Evolutionary conservation across 1,140 invertebrate species (phyloP).

Genomic region (Drosophila aff.): DNA sequence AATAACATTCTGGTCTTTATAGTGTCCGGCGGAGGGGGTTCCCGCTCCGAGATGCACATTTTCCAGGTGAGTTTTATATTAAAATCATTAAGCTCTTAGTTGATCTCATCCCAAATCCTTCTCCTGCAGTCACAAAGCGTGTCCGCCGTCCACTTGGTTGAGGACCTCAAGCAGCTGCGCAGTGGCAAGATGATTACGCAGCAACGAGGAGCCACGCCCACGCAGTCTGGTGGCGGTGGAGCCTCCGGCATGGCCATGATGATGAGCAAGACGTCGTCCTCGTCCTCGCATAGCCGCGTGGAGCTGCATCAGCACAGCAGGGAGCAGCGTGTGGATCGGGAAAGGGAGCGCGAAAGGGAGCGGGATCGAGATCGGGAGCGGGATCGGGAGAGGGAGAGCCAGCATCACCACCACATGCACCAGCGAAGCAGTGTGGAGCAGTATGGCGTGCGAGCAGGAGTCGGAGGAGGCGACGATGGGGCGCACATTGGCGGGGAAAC

Average conservation of each 20-base stretch:
- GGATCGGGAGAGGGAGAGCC: conserved; percentile 64
- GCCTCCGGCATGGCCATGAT: conserved; percentile 68
- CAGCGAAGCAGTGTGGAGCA: conserved; percentile 74
- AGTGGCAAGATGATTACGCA: conserved; percentile 89
- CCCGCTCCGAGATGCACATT: conserved; percentile 98
- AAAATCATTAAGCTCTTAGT: accelerated
- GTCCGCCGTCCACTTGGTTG: conserved; percentile 94
- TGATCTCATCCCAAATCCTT: background rate
- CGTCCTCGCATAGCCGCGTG: conserved; percentile 66
- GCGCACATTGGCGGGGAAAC: conserved; percentile 81
- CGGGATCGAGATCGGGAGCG: conserved; percentile 65
- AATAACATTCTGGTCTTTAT: conserved; percentile 99
- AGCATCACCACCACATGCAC: conserved; percentile 64
- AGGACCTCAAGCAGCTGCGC: conserved; percentile 93
- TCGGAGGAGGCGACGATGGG: conserved; percentile 48
- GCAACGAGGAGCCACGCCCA: conserved; percentile 85
- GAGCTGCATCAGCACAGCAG: conserved; percentile 61
- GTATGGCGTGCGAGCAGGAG: conserved; percentile 54
- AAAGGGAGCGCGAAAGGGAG: conserved; percentile 61
- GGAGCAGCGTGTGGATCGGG: conserved; percentile 62
- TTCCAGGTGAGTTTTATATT: conserved; percentile 89
- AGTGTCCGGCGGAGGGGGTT: conserved; percentile 89
- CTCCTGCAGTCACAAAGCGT: conserved; percentile 90
- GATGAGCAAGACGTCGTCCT: conserved; percentile 85
- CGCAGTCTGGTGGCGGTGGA: conserved; percentile 54